Conservation (phyloP, 2,888 invertebrate species). For the Drosophila putrida region DNA sequence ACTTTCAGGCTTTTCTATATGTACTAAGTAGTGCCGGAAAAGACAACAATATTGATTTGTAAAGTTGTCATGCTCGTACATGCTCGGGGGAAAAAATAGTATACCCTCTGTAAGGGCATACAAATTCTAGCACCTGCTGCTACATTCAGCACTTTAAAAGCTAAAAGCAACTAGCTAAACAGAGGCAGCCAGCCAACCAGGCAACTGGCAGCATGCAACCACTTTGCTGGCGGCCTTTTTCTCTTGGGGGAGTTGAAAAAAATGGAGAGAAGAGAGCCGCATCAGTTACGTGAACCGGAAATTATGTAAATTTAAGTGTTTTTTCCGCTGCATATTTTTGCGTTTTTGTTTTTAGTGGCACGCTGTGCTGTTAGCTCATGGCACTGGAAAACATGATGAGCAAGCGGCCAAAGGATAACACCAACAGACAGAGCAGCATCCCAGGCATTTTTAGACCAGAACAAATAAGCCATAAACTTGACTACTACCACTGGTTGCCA, state of each 20-base stretch:
- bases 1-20: too few species aligned
- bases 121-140: constrained; percentile 46
- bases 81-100: too few species aligned
- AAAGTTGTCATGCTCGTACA: too few species aligned
- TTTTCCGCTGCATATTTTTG: constrained; percentile 62
- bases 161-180: constrained; percentile 41
- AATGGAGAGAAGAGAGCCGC: constrained; percentile 9
- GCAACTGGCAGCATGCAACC: constrained; percentile 18
- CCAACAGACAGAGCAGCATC: constrained; percentile 6
- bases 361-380: constrained; percentile 57
- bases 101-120: not conserved
- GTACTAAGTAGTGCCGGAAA: too few species aligned
- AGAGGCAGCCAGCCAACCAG: constrained; percentile 15
- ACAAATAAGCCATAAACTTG: constrained; percentile 56
- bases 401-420: constrained; percentile 41
- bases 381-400: constrained; percentile 75
- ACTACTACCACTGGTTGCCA: constrained; percentile 21
- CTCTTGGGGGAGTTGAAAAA: not conserved
- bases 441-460: constrained; percentile 16
- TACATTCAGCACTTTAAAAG: constrained; percentile 49
- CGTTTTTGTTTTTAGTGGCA: constrained; percentile 56
- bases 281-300: constrained; percentile 67
- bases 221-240: constrained; percentile 40
- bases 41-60: too few species aligned
- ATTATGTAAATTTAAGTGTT: constrained; percentile 77